Conservation (phyloP, 2,888 invertebrate genomes). For the Cordilura impudica region DNA sequence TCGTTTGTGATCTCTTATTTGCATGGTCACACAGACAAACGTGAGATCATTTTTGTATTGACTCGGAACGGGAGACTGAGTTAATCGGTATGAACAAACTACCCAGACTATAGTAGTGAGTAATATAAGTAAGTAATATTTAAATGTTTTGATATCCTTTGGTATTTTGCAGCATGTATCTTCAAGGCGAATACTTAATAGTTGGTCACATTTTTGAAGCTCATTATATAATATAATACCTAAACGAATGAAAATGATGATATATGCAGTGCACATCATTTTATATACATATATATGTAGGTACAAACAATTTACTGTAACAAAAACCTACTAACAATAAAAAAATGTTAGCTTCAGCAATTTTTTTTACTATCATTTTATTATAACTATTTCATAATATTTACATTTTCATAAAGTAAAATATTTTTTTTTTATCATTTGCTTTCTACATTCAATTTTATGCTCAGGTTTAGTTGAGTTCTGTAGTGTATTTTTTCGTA, state of each 20-base stretch:
- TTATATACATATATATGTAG: conserved; percentile 11
- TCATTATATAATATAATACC: not conserved
- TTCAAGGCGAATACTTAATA: too few relatives aligned
- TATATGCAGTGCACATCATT: not conserved
- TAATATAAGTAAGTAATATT: too few relatives aligned
- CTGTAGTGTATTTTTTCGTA: not conserved
- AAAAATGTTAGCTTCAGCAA: conserved; percentile 13
- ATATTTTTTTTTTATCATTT: conserved; percentile 1
- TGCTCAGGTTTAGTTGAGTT: not conserved
- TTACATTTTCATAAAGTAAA: conserved; percentile 58
- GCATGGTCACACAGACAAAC: too few relatives aligned
- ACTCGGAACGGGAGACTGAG: too few relatives aligned
- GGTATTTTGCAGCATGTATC: too few relatives aligned
- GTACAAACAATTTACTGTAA: too few relatives aligned
- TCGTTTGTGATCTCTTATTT: too few relatives aligned
- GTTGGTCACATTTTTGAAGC: not conserved
- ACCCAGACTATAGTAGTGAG: too few relatives aligned
- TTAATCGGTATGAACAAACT: too few relatives aligned
- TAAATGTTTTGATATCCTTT: too few relatives aligned
- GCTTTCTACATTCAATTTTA: not conserved
- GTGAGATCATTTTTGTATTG: too few relatives aligned
- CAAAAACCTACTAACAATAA: conserved; percentile 29
- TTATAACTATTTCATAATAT: conserved; percentile 35
- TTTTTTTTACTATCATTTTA: conserved; percentile 24
- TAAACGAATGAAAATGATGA: not conserved